phyloP scores from a whole-genome alignment of 2,888 invertebrate species.

The Liopterus haemorrhoidalis region DNA sequence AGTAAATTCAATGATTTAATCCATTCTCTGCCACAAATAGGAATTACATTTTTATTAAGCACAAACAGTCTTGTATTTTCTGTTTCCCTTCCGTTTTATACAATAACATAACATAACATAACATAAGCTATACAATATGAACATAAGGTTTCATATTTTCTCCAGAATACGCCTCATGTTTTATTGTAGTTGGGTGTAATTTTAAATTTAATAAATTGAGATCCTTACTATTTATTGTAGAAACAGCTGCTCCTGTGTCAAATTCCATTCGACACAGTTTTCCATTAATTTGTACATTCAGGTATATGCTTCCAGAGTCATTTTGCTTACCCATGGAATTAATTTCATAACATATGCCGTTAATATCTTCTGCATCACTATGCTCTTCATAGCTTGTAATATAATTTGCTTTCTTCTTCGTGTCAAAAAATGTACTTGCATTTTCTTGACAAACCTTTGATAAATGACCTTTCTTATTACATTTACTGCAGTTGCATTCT shows the following conservation, averaged over 20 bases:
- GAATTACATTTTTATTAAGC: not conserved
- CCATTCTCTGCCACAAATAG: conserved; percentile 7
- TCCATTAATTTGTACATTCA: conserved; percentile 4
- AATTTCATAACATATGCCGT: not conserved
- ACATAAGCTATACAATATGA: conserved; percentile 7
- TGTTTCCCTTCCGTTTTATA: no score
- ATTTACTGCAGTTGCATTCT: not conserved
- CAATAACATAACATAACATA: not conserved
- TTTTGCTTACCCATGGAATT: not conserved
- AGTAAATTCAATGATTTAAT: not conserved
- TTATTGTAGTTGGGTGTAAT: conserved; percentile 1
- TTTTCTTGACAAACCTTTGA: conserved; percentile 2
- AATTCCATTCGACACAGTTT: conserved; percentile 3
- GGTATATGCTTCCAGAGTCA: conserved; percentile 2
- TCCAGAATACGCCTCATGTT: not conserved
- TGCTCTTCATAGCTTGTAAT: conserved; percentile 1
- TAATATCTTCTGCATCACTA: not conserved
- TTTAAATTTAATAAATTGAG: not conserved
- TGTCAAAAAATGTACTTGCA: conserved; percentile 4
- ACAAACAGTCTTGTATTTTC: not conserved
- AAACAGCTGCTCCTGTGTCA: conserved; percentile 8
- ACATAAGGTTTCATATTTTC: not conserved
- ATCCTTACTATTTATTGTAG: not conserved
- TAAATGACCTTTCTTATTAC: not conserved
- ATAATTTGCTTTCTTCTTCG: not conserved